A percentile compares a stretch with the other conserved stretches of the same genome.
Conservation (phyloP, 2,113 vertebrate genomes). For the Osmerus mordax region DNA sequence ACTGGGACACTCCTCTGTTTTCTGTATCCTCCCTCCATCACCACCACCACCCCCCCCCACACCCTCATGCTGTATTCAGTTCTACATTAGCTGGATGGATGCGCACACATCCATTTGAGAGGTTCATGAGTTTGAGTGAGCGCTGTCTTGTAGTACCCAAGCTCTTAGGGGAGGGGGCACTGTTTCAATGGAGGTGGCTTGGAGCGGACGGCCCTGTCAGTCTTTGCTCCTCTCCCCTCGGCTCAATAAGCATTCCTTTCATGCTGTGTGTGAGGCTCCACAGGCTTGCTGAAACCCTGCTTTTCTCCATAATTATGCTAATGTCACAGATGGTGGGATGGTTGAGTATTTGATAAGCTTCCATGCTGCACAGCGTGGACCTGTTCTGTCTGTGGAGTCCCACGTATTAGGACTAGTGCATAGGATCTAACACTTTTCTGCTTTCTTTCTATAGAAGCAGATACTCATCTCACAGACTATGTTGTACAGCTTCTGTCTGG, state of each 20-base stretch:
- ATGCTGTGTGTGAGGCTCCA: slow-evolving; percentile 59
- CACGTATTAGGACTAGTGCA: neutral
- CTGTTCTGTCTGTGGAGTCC: neutral
- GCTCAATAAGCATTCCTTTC: slow-evolving; percentile 64
- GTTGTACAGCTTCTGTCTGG: too few relatives aligned
- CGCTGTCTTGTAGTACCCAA: neutral
- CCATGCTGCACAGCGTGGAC: slow-evolving; percentile 10
- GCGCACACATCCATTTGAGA: neutral
- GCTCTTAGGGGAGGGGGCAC: slow-evolving; percentile 41
- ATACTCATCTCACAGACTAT: neutral
- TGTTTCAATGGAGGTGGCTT: slow-evolving; percentile 34
- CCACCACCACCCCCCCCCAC: neutral
- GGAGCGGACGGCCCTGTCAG: slow-evolving; percentile 10
- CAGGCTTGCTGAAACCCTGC: slow-evolving; percentile 59
- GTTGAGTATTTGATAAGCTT: slow-evolving; percentile 67
- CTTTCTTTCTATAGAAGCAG: neutral
- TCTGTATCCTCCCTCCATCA: neutral
- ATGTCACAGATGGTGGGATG: slow-evolving; percentile 70
- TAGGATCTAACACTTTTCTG: too few relatives aligned
- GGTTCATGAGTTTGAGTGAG: too few relatives aligned
- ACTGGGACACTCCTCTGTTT: neutral
- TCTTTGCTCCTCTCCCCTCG: slow-evolving; percentile 16
- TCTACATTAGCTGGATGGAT: neutral
- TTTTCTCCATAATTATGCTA: slow-evolving; percentile 72
- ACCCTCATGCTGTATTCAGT: neutral